These are phyloP conservation scores for Uloborus diversus DNA, from an alignment of 1,140 invertebrate genomes.

Conservation along the genomic window DNA sequence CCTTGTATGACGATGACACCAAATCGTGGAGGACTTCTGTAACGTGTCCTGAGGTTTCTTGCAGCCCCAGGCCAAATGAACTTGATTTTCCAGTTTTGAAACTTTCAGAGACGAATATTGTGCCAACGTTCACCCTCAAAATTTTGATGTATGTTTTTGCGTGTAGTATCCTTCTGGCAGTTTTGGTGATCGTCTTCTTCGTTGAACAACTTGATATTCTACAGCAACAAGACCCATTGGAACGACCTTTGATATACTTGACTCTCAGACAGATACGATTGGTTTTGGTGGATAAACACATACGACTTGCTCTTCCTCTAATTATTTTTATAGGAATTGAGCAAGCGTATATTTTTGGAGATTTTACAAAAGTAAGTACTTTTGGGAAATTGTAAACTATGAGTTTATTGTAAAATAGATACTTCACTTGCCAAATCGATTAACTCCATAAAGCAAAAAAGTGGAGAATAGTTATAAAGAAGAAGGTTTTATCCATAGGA, in stretches of 20 bases:
- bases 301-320: slow-evolving; percentile 64
- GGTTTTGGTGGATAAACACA: slow-evolving; percentile 62
- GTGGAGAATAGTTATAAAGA: too few relatives aligned
- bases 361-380: slow-evolving; percentile 66
- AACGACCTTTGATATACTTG: slow-evolving; percentile 42
- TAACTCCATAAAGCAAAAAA: too few relatives aligned
- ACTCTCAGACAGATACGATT: slow-evolving; percentile 50
- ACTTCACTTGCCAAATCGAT: too few relatives aligned
- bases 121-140: slow-evolving; percentile 21
- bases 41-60: too few relatives aligned
- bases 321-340: slow-evolving; percentile 65
- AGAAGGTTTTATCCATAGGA: too few relatives aligned
- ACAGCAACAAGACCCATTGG: slow-evolving; percentile 58
- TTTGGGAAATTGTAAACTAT: too few relatives aligned
- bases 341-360: slow-evolving; percentile 66
- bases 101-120: too few relatives aligned
- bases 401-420: too few relatives aligned
- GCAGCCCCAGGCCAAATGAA: too few relatives aligned
- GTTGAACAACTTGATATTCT: slow-evolving; percentile 57
- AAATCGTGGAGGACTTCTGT: too few relatives aligned
- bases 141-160: slow-evolving; percentile 51
- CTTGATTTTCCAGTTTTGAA: too few relatives aligned
- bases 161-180: slow-evolving; percentile 11
- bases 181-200: slow-evolving; percentile 30
- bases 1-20: too few relatives aligned